Conservation (phyloP, 2,797 vertebrate genomes). For the Muscicapa striata region DNA sequence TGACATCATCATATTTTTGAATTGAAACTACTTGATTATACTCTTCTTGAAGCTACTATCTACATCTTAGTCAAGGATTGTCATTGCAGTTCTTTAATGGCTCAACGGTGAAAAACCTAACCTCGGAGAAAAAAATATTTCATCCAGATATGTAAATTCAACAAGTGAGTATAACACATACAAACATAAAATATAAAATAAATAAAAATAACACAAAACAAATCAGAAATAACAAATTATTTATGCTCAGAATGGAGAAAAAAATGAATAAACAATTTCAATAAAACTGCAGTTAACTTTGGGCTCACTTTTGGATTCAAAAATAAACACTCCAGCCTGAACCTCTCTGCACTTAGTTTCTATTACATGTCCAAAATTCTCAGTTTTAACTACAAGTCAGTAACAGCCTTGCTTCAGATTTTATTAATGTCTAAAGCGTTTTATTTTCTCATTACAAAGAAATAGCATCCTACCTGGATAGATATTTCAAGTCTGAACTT, state of each 20-base stretch:
- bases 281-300: background rate
- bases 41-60: conserved; percentile 37
- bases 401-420: background rate
- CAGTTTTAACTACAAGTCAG: background rate
- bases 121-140: background rate
- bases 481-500: background rate
- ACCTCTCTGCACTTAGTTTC: background rate
- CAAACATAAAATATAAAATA: background rate
- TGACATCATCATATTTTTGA: conserved; percentile 25
- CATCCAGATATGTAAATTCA: background rate
- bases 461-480: background rate
- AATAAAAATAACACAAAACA: background rate
- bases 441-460: background rate
- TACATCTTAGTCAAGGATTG: conserved; percentile 25
- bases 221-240: background rate
- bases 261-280: background rate
- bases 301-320: background rate
- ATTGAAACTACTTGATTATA: background rate
- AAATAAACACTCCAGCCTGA: background rate
- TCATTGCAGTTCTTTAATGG: background rate
- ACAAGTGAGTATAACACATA: background rate
- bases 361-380: background rate
- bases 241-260: background rate
- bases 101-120: background rate
- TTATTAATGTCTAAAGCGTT: background rate